Evolutionary conservation across 2,797 vertebrate genomes (phyloP).

Genomic region (Sebastes nivosus): DNA sequence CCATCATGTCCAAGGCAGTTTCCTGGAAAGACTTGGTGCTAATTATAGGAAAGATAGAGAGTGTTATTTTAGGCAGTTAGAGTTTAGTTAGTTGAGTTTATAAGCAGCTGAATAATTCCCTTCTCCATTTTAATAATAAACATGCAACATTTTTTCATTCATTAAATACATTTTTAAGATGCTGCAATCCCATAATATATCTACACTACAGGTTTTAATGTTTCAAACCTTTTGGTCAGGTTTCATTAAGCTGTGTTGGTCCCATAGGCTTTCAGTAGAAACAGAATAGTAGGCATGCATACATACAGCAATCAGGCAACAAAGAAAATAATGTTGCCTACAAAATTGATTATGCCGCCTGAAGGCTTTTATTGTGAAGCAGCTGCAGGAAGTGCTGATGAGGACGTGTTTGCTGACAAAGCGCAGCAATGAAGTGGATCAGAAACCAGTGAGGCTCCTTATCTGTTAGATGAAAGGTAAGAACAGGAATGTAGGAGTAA

Average conservation of each 20-base stretch:
- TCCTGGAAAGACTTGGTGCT: background rate
- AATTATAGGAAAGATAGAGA: background rate
- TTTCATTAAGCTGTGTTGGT: background rate
- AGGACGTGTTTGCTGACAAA: constrained; percentile 31
- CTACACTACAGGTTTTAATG: background rate
- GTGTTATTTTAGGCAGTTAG: background rate
- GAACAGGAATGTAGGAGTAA: constrained; percentile 6
- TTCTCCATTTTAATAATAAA: background rate
- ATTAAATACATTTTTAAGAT: background rate
- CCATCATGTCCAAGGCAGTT: background rate
- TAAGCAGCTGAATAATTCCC: background rate
- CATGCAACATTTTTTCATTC: background rate
- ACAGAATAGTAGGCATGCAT: background rate
- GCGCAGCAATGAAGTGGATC: constrained; percentile 16
- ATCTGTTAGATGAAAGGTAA: constrained; percentile 34
- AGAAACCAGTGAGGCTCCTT: constrained; percentile 5
- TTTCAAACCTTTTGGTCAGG: background rate
- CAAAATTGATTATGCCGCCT: background rate
- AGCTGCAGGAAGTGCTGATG: constrained; percentile 38
- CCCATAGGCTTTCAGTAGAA: background rate
- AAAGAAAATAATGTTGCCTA: background rate
- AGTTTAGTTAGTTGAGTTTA: background rate
- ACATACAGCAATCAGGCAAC: background rate
- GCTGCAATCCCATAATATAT: background rate
- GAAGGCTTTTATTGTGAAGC: constrained; percentile 52